Evolutionary conservation across 2,113 vertebrate species (phyloP).

Genomic region (Tetrao urogallus): DNA sequence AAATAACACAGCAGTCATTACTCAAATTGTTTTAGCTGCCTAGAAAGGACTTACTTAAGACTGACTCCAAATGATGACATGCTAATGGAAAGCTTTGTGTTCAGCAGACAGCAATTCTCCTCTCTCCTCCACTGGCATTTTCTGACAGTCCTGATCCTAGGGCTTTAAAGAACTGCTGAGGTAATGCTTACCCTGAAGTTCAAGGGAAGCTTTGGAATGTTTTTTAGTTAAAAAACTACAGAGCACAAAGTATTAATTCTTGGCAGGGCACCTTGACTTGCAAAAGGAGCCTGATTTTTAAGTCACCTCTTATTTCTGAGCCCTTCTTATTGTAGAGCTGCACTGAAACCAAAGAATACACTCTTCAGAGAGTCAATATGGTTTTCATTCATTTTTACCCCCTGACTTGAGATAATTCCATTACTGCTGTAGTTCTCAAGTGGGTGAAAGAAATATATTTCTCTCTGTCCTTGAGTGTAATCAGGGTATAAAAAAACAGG

Average conservation of each 20-base stretch:
- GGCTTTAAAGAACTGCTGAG: not conserved
- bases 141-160: not conserved
- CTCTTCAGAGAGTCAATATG: not conserved
- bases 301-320: not conserved
- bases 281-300: not conserved
- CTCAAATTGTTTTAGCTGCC: slow-evolving; percentile 22
- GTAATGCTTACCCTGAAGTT: not conserved
- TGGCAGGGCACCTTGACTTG: not conserved
- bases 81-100: slow-evolving; percentile 33
- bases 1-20: slow-evolving; percentile 8
- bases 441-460: not conserved
- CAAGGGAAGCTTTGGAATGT: not conserved
- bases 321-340: not conserved
- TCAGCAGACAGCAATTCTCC: not conserved
- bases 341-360: not conserved
- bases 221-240: not conserved
- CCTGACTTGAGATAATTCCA: not conserved
- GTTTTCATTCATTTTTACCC: not conserved
- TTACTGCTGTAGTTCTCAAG: not conserved
- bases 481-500: not conserved
- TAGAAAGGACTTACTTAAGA: slow-evolving; percentile 32
- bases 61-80: slow-evolving; percentile 53
- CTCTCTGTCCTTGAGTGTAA: not conserved
- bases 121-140: not conserved
- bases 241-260: not conserved